These are phyloP conservation scores for Scaptomyza flava DNA, from an alignment of 2,888 invertebrate genomes.

Conservation along the genomic window DNA sequence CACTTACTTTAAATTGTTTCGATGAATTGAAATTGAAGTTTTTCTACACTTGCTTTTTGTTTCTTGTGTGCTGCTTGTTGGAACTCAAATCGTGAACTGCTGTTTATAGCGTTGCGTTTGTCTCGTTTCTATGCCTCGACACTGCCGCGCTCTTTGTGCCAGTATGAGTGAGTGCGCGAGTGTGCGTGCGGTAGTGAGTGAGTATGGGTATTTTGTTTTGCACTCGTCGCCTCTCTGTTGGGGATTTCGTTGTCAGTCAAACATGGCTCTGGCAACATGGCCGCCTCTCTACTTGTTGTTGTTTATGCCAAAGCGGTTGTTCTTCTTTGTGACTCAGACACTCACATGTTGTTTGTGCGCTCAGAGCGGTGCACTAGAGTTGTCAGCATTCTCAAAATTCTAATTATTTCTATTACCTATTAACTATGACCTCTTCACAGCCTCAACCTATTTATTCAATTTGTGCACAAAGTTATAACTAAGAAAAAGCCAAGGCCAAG, in stretches of 20 bases:
- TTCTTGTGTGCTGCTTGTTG: constrained; percentile 64
- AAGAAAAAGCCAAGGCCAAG: background rate
- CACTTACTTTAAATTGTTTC: constrained; percentile 52
- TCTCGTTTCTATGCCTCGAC: constrained; percentile 76
- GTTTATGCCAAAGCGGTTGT: constrained; percentile 42
- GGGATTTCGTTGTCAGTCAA: constrained; percentile 67
- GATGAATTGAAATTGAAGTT: constrained; percentile 36
- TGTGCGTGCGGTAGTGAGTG: constrained; percentile 21
- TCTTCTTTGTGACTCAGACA: constrained; percentile 61
- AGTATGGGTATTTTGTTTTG: constrained; percentile 64
- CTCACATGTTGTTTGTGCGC: constrained; percentile 27
- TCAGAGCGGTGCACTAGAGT: constrained; percentile 47
- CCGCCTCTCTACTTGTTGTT: constrained; percentile 58
- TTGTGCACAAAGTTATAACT: background rate
- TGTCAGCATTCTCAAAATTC: constrained; percentile 34
- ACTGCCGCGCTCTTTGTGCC: constrained; percentile 41
- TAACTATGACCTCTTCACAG: constrained; percentile 1
- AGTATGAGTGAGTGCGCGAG: constrained; percentile 39
- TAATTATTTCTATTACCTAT: background rate
- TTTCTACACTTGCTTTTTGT: constrained; percentile 42
- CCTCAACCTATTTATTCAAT: background rate
- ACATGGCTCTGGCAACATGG: constrained; percentile 78
- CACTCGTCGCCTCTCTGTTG: constrained; percentile 63
- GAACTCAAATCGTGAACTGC: constrained; percentile 76
- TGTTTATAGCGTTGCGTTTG: constrained; percentile 78